Evolutionary conservation across 2,888 invertebrate species (phyloP).

Genomic region (Harpalus rubripes): DNA sequence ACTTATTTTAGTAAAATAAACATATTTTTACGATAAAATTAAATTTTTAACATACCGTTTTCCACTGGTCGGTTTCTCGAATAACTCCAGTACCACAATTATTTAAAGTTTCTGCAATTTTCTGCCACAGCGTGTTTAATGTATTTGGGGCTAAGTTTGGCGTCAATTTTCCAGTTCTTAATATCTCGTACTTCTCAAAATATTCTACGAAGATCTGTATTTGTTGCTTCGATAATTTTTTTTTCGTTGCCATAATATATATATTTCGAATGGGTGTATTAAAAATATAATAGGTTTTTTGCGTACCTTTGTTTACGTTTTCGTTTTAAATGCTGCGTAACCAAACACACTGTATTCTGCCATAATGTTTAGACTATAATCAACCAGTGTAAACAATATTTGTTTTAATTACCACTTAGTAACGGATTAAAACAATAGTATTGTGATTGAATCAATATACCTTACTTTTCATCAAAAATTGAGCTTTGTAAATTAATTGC

Average conservation of each 20-base stretch:
- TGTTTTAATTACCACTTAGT: too few species aligned
- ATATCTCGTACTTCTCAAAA: slow-evolving; percentile 1
- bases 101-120: slow-evolving; percentile 9
- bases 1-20: background rate
- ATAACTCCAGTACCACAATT: slow-evolving; percentile 4
- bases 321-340: too few species aligned
- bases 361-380: too few species aligned
- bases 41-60: slow-evolving; percentile 2
- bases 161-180: slow-evolving; percentile 12
- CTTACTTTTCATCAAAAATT: too few species aligned
- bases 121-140: background rate
- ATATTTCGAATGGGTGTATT: background rate
- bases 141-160: slow-evolving; percentile 4
- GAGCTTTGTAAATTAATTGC: too few species aligned
- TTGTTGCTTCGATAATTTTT: slow-evolving; percentile 4
- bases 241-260: background rate
- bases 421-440: too few species aligned
- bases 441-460: too few species aligned
- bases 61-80: background rate
- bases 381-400: too few species aligned
- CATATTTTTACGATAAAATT: background rate
- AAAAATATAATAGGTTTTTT: background rate
- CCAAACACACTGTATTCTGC: too few species aligned
- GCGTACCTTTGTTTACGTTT: background rate
- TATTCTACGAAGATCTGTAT: background rate